Evolutionary conservation across 2,888 invertebrate species (phyloP), one percentile per base, ranked within the genome.

Genomic region (Cheilosia variabilis): DNA sequence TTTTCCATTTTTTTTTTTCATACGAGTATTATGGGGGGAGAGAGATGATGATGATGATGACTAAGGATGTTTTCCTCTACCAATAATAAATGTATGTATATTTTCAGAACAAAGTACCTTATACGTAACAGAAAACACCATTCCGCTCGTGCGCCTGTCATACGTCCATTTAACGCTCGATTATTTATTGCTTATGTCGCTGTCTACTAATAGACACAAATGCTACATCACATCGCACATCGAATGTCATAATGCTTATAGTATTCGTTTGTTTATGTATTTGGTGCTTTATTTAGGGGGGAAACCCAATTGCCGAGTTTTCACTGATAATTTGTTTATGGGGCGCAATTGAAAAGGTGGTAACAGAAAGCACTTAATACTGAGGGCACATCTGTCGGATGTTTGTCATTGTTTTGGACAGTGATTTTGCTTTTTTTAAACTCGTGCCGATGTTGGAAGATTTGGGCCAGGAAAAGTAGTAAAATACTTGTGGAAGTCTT

Each of bases 141-240:
- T 17, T 60, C 17, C 7, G 62, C 45, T 69, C 69, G 86, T 80
- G 71, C 24, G 72, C 47, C 86, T 86, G 81, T 86, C 86, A 80
- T 71, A 86, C 68, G 68, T 52, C 76, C 63, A 80, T 86, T 86
- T 68, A 76, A 86, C 52, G 60, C 80, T 52, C 80, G 76, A 77
- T 81, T 81, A 86, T 86, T 86, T 86, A 86, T 86, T 80, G 84
- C 66, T 66, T 63, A 71, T 81, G 76, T 68, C 62, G 37, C 52
- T 81, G 43, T 76, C 76, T 80, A 58, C 86, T 81, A 86, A 81
- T 81, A 86, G 86, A 86, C 66, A 86, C 86, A 86, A 86, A 86
- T 65, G 55, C 65, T 58, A 76, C 76, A 75, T 83, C 55, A 66
- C 22, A 34, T 24, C 24, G 22, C 58, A 55, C 62, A 37, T 50